Evolutionary conservation across 2,113 vertebrate species (phyloP).

Genomic region (Passer domesticus): DNA sequence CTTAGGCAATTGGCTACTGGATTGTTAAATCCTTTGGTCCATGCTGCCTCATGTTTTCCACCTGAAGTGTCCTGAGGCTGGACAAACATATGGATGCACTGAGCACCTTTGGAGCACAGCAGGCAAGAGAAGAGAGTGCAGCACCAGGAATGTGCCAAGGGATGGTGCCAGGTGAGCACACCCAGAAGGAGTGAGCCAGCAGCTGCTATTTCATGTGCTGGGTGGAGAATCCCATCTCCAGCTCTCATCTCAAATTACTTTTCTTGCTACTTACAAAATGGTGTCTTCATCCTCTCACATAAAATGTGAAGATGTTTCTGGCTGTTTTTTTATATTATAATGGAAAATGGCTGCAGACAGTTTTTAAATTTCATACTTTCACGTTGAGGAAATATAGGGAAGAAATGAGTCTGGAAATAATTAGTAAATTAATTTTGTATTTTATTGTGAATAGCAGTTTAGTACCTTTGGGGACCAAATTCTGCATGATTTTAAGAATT

Average conservation of each 20-base stretch:
- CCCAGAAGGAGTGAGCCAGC: neutral
- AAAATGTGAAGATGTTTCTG: neutral
- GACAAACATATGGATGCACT: neutral
- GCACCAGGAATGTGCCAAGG: rapidly evolving
- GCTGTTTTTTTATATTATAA: neutral
- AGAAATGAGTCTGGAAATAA: neutral
- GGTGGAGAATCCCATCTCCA: neutral
- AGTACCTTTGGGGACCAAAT: neutral
- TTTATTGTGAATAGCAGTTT: neutral
- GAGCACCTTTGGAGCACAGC: neutral
- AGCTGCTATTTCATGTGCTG: neutral
- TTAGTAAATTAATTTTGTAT: neutral
- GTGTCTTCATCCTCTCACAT: neutral
- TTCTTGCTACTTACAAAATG: neutral
- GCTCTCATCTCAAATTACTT: neutral
- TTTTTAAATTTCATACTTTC: neutral
- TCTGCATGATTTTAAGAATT: neutral
- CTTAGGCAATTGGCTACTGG: neutral
- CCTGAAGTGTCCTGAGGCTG: neutral
- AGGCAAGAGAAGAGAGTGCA: neutral
- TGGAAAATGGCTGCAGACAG: neutral
- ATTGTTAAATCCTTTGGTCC: neutral
- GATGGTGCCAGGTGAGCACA: neutral
- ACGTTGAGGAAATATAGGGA: neutral
- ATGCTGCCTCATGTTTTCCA: neutral